These are phyloP conservation scores for Coelopa frigida DNA, from an alignment of 1,140 invertebrate genomes.

Conservation along the genomic window DNA sequence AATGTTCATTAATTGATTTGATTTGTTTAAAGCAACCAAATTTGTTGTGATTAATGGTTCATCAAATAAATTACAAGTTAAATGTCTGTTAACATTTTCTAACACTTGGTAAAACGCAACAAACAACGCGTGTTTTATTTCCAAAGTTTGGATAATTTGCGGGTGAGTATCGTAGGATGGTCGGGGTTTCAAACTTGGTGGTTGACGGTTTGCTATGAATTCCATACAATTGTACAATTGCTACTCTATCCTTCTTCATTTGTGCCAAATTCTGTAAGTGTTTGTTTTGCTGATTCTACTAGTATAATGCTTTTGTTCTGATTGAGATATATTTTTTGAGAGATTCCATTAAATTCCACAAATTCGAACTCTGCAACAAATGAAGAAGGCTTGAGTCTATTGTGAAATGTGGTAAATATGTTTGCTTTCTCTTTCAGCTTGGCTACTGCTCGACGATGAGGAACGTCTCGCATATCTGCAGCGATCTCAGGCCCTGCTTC, in stretches of 20 bases:
- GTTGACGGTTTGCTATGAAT: too few relatives aligned
- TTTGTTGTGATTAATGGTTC: too few relatives aligned
- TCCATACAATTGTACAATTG: conserved; percentile 26
- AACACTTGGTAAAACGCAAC: too few relatives aligned
- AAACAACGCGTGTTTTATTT: too few relatives aligned
- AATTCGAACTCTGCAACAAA: conserved; percentile 3
- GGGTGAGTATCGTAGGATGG: too few relatives aligned
- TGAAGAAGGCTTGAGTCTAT: conserved; percentile 14
- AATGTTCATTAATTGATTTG: too few relatives aligned
- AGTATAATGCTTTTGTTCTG: neutral
- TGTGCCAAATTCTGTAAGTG: conserved; percentile 19
- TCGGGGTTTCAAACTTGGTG: too few relatives aligned
- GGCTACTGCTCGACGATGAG: conserved; percentile 27
- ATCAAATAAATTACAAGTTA: too few relatives aligned
- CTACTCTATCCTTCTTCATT: conserved; percentile 45
- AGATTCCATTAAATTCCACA: neutral
- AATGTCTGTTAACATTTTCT: too few relatives aligned
- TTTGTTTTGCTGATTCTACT: conserved; percentile 12
- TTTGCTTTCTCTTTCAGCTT: conserved; percentile 20
- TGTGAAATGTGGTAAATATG: conserved; percentile 1
- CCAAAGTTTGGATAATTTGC: too few relatives aligned
- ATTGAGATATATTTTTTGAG: conserved; percentile 3
- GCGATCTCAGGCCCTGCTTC: conserved; percentile 20
- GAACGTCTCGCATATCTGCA: conserved; percentile 20
- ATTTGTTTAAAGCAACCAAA: too few relatives aligned